These are phyloP conservation scores for Eublepharis macularius DNA, from an alignment of 2,113 vertebrate species.

Conservation along the genomic window DNA sequence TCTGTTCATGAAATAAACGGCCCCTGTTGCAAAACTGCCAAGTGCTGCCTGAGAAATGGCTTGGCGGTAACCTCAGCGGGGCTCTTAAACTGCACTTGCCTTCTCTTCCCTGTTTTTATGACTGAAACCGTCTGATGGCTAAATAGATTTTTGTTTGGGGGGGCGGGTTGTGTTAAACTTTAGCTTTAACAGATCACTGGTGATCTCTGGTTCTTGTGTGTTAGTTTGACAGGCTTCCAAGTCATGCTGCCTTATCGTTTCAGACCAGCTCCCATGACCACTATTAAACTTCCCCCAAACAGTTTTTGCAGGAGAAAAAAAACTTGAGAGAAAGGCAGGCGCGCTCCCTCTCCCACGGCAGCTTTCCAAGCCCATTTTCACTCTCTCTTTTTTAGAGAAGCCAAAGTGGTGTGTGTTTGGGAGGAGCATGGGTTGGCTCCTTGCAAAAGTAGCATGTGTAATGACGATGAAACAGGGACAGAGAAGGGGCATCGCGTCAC, in stretches of 20 bases:
- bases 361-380: no score
- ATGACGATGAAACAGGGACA: no score
- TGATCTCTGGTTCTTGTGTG: conserved; percentile 43
- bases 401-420: no score
- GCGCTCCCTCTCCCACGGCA: no score
- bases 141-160: conserved; percentile 14
- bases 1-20: no score
- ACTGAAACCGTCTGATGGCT: conserved; percentile 11
- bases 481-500: neutral
- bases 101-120: neutral
- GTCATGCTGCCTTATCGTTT: conserved; percentile 62
- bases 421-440: no score
- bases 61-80: accelerated
- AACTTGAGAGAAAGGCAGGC: no score
- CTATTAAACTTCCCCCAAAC: conserved; percentile 28
- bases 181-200: conserved; percentile 40
- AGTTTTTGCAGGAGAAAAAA: no score
- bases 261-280: conserved; percentile 55
- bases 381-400: no score
- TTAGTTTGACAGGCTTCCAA: conserved; percentile 51
- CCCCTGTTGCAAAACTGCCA: no score
- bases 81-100: neutral
- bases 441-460: no score
- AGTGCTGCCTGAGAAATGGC: no score
- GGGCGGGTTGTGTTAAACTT: neutral